Percentiles rank a stretch among this genome's conserved stretches.
These are phyloP conservation scores for Zelostemma sp. DNA, from an alignment of 1,140 invertebrate genomes.

Conservation along the genomic window DNA sequence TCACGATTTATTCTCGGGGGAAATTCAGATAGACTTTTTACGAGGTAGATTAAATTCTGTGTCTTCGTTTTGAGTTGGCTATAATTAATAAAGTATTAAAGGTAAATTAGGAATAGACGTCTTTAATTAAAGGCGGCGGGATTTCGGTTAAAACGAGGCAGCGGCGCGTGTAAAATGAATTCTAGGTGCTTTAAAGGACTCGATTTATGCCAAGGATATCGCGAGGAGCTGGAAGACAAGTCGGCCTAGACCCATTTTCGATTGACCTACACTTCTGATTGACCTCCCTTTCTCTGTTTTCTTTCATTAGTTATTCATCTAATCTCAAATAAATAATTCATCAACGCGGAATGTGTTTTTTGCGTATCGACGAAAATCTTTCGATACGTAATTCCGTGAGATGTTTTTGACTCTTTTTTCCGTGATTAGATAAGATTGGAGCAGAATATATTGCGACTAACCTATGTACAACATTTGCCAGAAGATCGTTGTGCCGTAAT, in stretches of 20 bases:
- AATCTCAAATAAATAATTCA: not conserved
- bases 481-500: conserved; percentile 93
- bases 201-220: conserved; percentile 56
- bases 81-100: conserved; percentile 11
- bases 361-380: not conserved
- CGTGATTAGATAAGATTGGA: not conserved
- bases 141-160: conserved; percentile 4
- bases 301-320: too few species aligned
- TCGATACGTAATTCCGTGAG: too few species aligned
- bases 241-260: conserved; percentile 51
- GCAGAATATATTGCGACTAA: conserved; percentile 61
- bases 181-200: conserved; percentile 23
- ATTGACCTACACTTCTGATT: conserved; percentile 39
- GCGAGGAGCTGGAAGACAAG: conserved; percentile 28
- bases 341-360: not conserved
- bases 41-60: too few species aligned
- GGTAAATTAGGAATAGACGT: conserved; percentile 8
- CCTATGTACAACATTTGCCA: conserved; percentile 97
- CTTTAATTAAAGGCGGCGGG: conserved; percentile 26
- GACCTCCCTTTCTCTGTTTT: not conserved
- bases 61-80: not conserved
- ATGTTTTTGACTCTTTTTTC: too few species aligned
- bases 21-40: conserved; percentile 13
- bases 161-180: conserved; percentile 13
- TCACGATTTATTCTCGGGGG: not conserved